Evolutionary conservation across 2,797 vertebrate genomes (phyloP).

Genomic region (Arnoldichthys spilopterus): DNA sequence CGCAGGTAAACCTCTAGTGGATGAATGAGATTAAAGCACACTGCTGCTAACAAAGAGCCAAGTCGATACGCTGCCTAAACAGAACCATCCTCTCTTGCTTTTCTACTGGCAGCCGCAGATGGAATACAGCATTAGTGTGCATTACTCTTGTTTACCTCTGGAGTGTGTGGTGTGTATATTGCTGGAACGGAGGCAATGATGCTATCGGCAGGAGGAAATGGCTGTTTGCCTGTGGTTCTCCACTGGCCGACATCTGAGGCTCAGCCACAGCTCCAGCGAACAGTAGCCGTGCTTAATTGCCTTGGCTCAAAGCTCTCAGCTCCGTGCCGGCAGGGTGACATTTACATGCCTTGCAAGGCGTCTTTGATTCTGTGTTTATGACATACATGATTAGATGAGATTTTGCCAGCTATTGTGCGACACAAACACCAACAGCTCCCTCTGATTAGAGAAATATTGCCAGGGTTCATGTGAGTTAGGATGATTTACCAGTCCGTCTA

Average conservation of each 20-base stretch:
- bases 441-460: conserved; percentile 47
- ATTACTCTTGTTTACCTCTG: conserved; percentile 39
- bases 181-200: conserved; percentile 19
- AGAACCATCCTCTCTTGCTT: conserved; percentile 9
- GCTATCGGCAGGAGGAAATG: conserved; percentile 32
- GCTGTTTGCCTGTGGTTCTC: conserved; percentile 32
- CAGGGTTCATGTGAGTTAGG: conserved; percentile 17
- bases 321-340: conserved; percentile 40
- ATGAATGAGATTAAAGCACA: background rate
- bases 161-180: conserved; percentile 8
- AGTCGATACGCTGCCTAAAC: background rate
- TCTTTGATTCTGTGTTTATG: conserved; percentile 53
- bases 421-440: conserved; percentile 20
- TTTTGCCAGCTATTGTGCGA: conserved; percentile 39
- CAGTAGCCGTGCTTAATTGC: conserved; percentile 46
- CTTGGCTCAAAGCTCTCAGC: conserved; percentile 18
- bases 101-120: background rate
- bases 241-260: conserved; percentile 10
- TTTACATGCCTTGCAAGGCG: conserved; percentile 45
- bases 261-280: background rate
- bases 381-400: conserved; percentile 52
- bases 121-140: conserved; percentile 30
- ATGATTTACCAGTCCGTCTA: conserved; percentile 50
- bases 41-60: background rate
- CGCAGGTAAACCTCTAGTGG: conserved; percentile 5